These are phyloP conservation scores for Sebastolobus altivelis DNA, from an alignment of 2,797 vertebrate genomes.

Conservation along the genomic window DNA sequence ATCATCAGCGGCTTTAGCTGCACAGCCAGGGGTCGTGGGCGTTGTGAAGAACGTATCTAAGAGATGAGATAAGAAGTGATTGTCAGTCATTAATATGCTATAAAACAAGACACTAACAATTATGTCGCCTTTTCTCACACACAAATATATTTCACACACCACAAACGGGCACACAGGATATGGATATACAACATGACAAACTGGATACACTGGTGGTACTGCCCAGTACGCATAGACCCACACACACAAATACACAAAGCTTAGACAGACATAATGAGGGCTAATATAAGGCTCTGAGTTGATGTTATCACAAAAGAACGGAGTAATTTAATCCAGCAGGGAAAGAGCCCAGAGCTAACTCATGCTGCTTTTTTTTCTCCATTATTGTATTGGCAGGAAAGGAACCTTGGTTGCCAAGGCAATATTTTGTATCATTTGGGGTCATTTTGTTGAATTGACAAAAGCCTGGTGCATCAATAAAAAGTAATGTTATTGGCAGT, in stretches of 20 bases:
- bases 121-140: neutral
- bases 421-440: constrained; percentile 16
- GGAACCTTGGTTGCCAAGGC: constrained; percentile 19
- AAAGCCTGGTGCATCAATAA: constrained; percentile 19
- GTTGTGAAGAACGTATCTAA: constrained; percentile 14
- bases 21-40: constrained; percentile 2
- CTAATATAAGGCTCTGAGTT: constrained; percentile 43
- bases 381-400: constrained; percentile 35
- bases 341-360: constrained; percentile 34
- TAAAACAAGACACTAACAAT: constrained; percentile 3
- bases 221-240: neutral
- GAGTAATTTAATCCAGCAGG: constrained; percentile 48
- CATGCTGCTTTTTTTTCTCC: constrained; percentile 42
- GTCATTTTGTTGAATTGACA: constrained; percentile 24
- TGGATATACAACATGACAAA: constrained; percentile 11
- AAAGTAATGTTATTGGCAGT: constrained; percentile 22
- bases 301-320: constrained; percentile 57
- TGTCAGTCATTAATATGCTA: constrained; percentile 20
- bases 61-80: constrained; percentile 34
- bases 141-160: constrained; percentile 9
- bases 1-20: constrained; percentile 8
- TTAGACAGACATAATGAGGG: constrained; percentile 41
- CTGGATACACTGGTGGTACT: neutral
- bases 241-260: constrained; percentile 39
- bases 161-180: constrained; percentile 3